phyloP scores from a whole-genome alignment of 2,888 invertebrate genomes.

The Eurytoma californica region DNA sequence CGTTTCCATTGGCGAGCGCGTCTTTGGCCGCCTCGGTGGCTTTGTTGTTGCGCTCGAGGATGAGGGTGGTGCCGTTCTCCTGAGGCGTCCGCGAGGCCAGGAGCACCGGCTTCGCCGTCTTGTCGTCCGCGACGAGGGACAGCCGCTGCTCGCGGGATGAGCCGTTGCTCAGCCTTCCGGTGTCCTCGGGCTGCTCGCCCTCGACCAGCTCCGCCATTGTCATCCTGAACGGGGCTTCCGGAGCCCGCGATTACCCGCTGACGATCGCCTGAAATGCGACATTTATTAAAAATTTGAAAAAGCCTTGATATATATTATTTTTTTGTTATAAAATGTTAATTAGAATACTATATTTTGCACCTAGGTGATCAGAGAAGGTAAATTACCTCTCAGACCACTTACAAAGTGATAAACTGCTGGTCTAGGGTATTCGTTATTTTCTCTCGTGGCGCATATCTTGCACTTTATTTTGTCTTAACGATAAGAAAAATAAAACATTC shows the following conservation, averaged over 20 bases:
- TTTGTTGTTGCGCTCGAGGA: conserved; percentile 24
- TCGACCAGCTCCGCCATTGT: conserved; percentile 36
- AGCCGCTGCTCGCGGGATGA: neutral
- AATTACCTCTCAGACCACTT: too few species aligned
- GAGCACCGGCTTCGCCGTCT: conserved; percentile 10
- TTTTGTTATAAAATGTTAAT: too few species aligned
- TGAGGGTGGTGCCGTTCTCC: conserved; percentile 20
- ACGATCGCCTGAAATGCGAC: neutral
- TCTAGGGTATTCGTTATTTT: too few species aligned
- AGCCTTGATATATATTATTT: too few species aligned
- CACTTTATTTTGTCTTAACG: too few species aligned
- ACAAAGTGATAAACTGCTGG: too few species aligned
- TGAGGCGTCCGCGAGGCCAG: neutral
- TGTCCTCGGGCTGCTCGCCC: conserved; percentile 8
- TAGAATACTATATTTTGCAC: too few species aligned
- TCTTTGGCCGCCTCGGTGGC: neutral
- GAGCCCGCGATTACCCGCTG: neutral
- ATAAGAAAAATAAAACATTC: too few species aligned
- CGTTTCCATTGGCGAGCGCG: neutral
- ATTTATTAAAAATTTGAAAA: too few species aligned
- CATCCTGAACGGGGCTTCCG: conserved; percentile 9
- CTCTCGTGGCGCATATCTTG: too few species aligned
- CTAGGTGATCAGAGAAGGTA: too few species aligned
- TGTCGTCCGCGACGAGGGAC: conserved; percentile 21
- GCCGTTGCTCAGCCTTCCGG: conserved; percentile 13